A percentile compares a stretch with the other conserved stretches of the same genome.
These are phyloP conservation scores for Trachelus stipa DNA, from an alignment of 2,888 invertebrate species.

Conservation along the genomic window DNA sequence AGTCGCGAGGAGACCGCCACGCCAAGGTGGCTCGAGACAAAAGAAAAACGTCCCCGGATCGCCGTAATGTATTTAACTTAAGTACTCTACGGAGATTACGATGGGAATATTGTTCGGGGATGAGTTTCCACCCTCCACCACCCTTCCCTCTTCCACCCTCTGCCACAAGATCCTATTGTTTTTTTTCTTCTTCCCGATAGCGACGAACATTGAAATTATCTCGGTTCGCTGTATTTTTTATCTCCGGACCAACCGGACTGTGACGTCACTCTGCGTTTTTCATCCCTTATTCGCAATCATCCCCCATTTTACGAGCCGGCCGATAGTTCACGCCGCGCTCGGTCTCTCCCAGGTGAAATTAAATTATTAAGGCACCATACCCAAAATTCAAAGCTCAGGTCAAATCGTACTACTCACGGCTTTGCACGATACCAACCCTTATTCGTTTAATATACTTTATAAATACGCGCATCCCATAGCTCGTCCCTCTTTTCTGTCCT, in stretches of 20 bases:
- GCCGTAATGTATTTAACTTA: conserved; percentile 62
- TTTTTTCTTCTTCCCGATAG: not conserved
- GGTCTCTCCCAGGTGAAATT: not conserved
- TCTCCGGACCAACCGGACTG: not conserved
- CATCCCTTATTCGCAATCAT: not conserved
- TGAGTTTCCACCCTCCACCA: not conserved
- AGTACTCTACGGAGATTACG: conserved; percentile 57
- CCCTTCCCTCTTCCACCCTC: no score
- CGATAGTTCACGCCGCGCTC: not conserved
- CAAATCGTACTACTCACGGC: not conserved
- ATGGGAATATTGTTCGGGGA: conserved; percentile 27
- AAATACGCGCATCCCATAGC: not conserved
- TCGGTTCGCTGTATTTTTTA: not conserved
- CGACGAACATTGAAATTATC: not conserved
- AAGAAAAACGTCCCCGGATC: conserved; percentile 54
- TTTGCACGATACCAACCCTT: not conserved
- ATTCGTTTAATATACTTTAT: not conserved
- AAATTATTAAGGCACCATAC: not conserved
- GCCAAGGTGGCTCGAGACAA: conserved; percentile 58
- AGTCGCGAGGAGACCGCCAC: conserved; percentile 44
- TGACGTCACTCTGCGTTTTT: not conserved
- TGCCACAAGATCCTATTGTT: not conserved
- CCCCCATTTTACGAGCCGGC: not conserved
- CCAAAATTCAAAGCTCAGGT: not conserved
- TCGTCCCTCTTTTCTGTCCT: conserved; percentile 20